Evolutionary conservation across 2,888 invertebrate genomes (phyloP).

Genomic region (Chesias legatella): DNA sequence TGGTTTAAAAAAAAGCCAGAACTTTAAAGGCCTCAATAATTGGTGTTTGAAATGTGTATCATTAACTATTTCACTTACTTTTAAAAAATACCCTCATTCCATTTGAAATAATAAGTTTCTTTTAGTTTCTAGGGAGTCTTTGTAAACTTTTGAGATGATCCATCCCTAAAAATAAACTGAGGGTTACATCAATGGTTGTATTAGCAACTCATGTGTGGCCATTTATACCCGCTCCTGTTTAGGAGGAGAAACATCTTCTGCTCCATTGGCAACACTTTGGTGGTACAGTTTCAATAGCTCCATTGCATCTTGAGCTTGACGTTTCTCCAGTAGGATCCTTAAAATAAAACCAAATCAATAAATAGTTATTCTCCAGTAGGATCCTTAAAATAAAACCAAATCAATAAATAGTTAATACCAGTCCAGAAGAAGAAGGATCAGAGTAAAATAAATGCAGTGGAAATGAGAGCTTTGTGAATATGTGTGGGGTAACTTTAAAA

Average conservation of each 20-base stretch:
- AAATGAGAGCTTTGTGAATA: too few species aligned
- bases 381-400: constrained; percentile 65
- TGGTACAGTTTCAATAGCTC: constrained; percentile 89
- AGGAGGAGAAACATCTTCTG: constrained; percentile 70
- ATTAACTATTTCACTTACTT: constrained; percentile 19
- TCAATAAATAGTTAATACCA: too few species aligned
- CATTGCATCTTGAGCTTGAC: constrained; percentile 93
- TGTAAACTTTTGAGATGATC: constrained; percentile 77
- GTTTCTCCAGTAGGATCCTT: constrained; percentile 88
- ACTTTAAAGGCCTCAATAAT: constrained; percentile 66
- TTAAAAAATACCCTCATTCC: constrained; percentile 28
- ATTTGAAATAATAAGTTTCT: constrained; percentile 19
- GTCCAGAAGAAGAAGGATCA: too few species aligned
- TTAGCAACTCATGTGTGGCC: constrained; percentile 22
- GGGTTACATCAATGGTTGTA: constrained; percentile 50
- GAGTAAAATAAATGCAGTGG: too few species aligned
- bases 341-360: constrained; percentile 31
- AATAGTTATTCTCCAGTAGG: constrained; percentile 90
- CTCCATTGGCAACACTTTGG: constrained; percentile 75
- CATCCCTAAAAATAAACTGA: constrained; percentile 65
- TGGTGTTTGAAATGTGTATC: constrained; percentile 47
- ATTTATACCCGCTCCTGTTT: constrained; percentile 70
- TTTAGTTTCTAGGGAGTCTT: constrained; percentile 33
- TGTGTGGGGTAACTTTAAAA: too few species aligned
- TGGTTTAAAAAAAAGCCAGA: constrained; percentile 27